phyloP scores from a whole-genome alignment of 2,113 vertebrate species.

The Conger conger region DNA sequence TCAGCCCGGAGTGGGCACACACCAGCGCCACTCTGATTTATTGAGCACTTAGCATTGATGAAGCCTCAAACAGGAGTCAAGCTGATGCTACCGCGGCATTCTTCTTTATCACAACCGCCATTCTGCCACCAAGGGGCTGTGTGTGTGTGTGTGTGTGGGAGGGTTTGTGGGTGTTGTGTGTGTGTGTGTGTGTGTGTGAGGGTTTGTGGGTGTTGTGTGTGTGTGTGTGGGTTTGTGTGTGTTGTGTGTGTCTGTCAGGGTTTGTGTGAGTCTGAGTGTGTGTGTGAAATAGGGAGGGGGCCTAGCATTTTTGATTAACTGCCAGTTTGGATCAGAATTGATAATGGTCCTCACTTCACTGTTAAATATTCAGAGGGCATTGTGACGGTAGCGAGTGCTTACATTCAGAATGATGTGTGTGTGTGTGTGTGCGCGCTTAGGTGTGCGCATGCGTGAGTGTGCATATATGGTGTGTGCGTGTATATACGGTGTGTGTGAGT shows the following conservation, averaged over 20 bases:
- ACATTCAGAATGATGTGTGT: not conserved
- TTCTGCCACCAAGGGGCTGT: not conserved
- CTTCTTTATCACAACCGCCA: conserved; percentile 67
- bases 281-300: not conserved
- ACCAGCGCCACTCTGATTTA: conserved; percentile 75
- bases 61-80: conserved; percentile 78
- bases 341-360: not conserved
- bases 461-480: not conserved
- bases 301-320: not conserved
- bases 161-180: not conserved
- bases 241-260: not conserved
- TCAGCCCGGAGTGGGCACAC: conserved; percentile 60
- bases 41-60: conserved; percentile 82
- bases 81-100: conserved; percentile 77
- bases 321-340: not conserved
- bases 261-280: not conserved
- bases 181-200: not conserved
- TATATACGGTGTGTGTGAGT: too few species aligned
- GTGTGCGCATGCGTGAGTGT: not conserved
- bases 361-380: not conserved
- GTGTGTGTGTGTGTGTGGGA: not conserved
- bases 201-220: not conserved
- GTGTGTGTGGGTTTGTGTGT: not conserved
- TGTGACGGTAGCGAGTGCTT: not conserved
- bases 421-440: too few species aligned